Percentiles rank a stretch among this genome's conserved stretches.
Conservation (phyloP, 2,888 invertebrate genomes). For the Ochlodes sylvanus region DNA sequence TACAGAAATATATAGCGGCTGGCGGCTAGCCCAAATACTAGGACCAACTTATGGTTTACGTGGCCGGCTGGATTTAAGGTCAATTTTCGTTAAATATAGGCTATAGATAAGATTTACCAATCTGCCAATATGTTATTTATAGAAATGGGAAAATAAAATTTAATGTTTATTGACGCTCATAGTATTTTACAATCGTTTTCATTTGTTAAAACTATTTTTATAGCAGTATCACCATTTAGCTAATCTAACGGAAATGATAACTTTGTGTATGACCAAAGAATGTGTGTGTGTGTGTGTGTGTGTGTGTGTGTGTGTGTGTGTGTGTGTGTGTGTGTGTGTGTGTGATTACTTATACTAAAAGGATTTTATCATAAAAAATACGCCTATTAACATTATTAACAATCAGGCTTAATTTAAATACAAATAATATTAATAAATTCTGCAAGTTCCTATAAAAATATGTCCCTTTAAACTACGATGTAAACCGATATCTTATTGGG, state of each 20-base stretch:
- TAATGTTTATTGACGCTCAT: background rate
- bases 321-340: no score
- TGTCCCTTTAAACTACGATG: no score
- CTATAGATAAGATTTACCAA: background rate
- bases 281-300: no score
- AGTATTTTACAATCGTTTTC: background rate
- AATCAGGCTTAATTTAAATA: no score
- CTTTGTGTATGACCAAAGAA: no score
- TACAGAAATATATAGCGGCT: slow-evolving; percentile 26
- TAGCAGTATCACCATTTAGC: slow-evolving; percentile 8
- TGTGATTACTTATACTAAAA: no score
- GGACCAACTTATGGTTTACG: slow-evolving; percentile 32
- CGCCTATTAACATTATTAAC: no score
- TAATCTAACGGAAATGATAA: background rate
- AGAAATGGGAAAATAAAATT: background rate
- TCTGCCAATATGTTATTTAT: background rate
- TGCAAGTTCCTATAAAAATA: no score
- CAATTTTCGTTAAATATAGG: slow-evolving; percentile 14
- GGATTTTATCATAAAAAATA: no score
- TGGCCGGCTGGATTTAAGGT: slow-evolving; percentile 25
- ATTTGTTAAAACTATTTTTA: background rate
- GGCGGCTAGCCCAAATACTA: slow-evolving; percentile 31
- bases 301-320: no score
- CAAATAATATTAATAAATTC: no score
- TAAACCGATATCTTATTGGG: background rate